Conservation (phyloP, 2,797 vertebrate species). For the Morelia viridis region DNA sequence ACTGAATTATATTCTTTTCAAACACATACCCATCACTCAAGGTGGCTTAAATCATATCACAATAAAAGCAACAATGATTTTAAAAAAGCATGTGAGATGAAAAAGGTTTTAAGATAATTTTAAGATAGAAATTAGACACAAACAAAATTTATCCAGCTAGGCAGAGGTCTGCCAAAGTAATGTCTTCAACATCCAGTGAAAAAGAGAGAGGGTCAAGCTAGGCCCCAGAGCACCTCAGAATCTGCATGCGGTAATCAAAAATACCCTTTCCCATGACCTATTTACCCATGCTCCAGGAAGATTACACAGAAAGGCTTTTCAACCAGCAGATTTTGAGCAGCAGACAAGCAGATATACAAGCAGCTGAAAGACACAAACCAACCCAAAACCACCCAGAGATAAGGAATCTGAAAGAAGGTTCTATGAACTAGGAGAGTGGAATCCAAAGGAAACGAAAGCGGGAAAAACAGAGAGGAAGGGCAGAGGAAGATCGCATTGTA, state of each 20-base stretch:
- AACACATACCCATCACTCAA: background rate
- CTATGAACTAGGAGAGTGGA: background rate
- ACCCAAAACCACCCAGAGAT: background rate
- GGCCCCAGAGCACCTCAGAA: background rate
- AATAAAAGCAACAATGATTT: background rate
- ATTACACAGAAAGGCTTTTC: background rate
- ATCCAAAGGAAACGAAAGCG: background rate
- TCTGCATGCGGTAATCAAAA: background rate
- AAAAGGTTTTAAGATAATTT: background rate
- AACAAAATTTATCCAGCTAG: background rate
- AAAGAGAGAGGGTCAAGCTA: background rate
- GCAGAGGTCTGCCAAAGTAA: background rate
- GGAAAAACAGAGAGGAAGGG: background rate
- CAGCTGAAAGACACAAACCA: background rate
- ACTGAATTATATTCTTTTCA: background rate
- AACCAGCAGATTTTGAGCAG: background rate
- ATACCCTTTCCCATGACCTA: background rate
- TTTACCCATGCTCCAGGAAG: background rate
- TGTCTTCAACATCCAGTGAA: background rate
- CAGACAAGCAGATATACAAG: background rate
- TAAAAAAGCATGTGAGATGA: background rate
- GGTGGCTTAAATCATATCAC: background rate
- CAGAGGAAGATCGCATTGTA: background rate
- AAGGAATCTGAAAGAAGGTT: background rate
- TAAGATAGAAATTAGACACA: background rate